Conservation (phyloP, 2,113 vertebrate genomes). For the Bothrops jararaca region DNA sequence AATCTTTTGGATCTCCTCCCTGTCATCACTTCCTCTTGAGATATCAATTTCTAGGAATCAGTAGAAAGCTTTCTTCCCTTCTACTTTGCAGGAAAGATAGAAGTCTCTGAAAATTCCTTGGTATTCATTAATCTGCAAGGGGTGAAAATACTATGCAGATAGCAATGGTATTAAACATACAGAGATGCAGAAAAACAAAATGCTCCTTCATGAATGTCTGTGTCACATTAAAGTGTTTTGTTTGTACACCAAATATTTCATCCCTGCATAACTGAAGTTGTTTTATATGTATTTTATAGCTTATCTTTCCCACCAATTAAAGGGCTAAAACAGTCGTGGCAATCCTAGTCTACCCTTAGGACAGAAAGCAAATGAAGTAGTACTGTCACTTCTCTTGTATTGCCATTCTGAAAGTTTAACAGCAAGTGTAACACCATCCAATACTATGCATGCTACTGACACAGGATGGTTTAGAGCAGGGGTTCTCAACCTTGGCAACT, state of each 20-base stretch:
- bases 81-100: not conserved
- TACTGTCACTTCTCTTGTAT: constrained; percentile 35
- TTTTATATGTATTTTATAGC: constrained; percentile 4
- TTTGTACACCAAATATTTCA: constrained; percentile 34
- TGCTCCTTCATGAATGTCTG: not conserved
- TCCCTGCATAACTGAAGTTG: constrained; percentile 27
- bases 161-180: not conserved
- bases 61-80: not conserved
- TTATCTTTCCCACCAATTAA: constrained; percentile 41
- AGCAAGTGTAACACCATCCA: constrained; percentile 33
- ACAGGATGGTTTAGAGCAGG: constrained; percentile 41
- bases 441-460: constrained; percentile 2
- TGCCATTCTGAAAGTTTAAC: constrained; percentile 32
- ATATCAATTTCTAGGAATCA: not conserved
- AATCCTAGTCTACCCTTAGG: constrained; percentile 15
- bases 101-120: constrained; percentile 8
- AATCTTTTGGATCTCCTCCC: not conserved
- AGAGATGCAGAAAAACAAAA: not conserved
- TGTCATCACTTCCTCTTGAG: not conserved
- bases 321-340: constrained; percentile 32
- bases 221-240: constrained; percentile 19
- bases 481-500: too few relatives aligned
- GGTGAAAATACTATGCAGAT: constrained; percentile 6
- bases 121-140: not conserved
- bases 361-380: constrained; percentile 52